Percentiles rank a stretch among this genome's conserved stretches.
Conservation (phyloP, 2,888 invertebrate species). For the Noctua janthe region DNA sequence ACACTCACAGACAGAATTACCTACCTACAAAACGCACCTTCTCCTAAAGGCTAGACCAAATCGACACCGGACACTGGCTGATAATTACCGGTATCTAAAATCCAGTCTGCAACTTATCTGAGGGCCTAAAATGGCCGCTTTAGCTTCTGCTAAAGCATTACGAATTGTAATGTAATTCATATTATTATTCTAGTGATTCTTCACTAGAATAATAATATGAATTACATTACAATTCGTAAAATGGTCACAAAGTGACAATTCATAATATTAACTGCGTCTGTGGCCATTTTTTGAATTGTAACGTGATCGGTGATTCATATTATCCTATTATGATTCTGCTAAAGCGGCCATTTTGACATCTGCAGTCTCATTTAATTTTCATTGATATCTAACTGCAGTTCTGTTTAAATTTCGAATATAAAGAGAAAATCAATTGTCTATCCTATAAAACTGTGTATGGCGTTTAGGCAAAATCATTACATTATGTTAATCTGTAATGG, state of each 20-base stretch:
- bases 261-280: not conserved
- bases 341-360: not conserved
- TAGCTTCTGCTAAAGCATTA: too few relatives aligned
- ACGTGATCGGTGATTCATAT: too few relatives aligned
- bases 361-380: not conserved
- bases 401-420: too few relatives aligned
- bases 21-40: not conserved
- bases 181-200: too few relatives aligned
- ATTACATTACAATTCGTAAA: not conserved
- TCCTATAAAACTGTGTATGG: too few relatives aligned
- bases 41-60: not conserved
- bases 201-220: too few relatives aligned
- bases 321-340: not conserved
- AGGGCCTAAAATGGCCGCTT: not conserved
- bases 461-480: too few relatives aligned
- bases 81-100: not conserved
- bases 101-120: not conserved
- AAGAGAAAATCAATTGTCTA: too few relatives aligned
- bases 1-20: not conserved
- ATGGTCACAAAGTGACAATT: too few relatives aligned
- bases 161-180: too few relatives aligned
- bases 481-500: not conserved
- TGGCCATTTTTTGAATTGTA: not conserved
- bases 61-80: not conserved
- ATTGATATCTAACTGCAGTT: slow-evolving; percentile 3